Conservation (phyloP, 1,140 invertebrate genomes). For the Helicorthomorpha holstii region DNA sequence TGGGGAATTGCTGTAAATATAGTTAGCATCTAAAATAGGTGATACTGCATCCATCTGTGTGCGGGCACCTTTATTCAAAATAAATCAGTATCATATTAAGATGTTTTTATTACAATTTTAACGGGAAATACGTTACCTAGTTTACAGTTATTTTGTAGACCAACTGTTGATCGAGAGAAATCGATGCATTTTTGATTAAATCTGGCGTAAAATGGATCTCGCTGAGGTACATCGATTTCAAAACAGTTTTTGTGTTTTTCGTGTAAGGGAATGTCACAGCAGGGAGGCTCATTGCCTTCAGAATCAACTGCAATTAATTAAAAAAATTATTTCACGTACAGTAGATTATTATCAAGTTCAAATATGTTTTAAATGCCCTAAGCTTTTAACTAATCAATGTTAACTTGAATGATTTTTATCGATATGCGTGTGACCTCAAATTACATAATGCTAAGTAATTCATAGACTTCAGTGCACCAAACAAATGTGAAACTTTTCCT, state of each 20-base stretch:
- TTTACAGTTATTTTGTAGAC: slow-evolving; percentile 28
- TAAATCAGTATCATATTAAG: no score
- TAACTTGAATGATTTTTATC: no score
- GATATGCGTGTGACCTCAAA: no score
- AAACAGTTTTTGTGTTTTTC: slow-evolving; percentile 69
- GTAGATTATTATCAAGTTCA: no score
- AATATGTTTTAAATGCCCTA: no score
- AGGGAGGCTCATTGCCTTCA: slow-evolving; percentile 35
- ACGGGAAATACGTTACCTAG: no score
- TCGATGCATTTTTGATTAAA: slow-evolving; percentile 40
- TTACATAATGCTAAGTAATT: no score
- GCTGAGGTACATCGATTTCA: slow-evolving; percentile 69
- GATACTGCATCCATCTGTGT: slow-evolving; percentile 8
- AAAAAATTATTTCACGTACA: no score
- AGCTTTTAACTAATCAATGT: no score
- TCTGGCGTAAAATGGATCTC: slow-evolving; percentile 79
- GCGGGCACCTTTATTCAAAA: background rate
- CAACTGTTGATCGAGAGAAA: slow-evolving; percentile 30
- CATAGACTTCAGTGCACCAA: no score
- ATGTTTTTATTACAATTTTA: no score
- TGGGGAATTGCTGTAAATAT: slow-evolving; percentile 2
- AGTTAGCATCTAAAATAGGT: slow-evolving; percentile 7
- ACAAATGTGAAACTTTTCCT: no score
- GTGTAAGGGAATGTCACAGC: slow-evolving; percentile 49
- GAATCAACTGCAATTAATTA: slow-evolving; percentile 3